These are phyloP conservation scores for Rhinolophus sinicus DNA, from an alignment of 2,113 vertebrate species.

Conservation along the genomic window DNA sequence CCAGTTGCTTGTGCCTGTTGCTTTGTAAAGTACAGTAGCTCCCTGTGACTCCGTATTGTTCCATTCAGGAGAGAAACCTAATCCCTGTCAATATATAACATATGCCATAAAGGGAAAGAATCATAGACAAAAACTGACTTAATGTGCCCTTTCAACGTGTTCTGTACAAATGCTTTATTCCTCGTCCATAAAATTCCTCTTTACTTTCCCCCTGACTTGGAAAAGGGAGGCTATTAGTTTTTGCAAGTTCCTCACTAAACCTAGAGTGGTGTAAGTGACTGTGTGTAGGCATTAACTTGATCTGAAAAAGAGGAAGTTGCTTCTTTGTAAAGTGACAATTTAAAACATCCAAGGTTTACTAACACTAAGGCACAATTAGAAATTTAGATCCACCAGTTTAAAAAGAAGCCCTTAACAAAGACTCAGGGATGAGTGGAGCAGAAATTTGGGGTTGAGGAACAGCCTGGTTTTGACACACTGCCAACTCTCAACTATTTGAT, in stretches of 20 bases:
- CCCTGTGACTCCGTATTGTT: slow-evolving; percentile 80
- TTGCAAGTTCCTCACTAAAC: slow-evolving; percentile 1
- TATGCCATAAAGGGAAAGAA: slow-evolving; percentile 76
- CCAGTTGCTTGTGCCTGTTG: slow-evolving; percentile 45
- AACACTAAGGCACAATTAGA: slow-evolving; percentile 34
- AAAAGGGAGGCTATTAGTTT: slow-evolving; percentile 44
- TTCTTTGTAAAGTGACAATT: slow-evolving; percentile 48
- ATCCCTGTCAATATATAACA: slow-evolving; percentile 82
- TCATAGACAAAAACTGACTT: slow-evolving; percentile 57
- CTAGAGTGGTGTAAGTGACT: neutral
- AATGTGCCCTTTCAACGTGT: slow-evolving; percentile 53
- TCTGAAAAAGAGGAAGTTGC: neutral
- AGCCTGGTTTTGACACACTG: slow-evolving; percentile 53
- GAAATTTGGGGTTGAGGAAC: slow-evolving; percentile 21
- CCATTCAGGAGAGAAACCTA: slow-evolving; percentile 82
- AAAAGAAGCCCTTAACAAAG: slow-evolving; percentile 51
- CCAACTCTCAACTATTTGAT: slow-evolving; percentile 51
- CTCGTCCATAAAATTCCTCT: slow-evolving; percentile 50
- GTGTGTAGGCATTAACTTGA: neutral
- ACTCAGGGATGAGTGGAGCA: neutral
- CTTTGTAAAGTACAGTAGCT: slow-evolving; percentile 79
- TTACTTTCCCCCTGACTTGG: slow-evolving; percentile 58
- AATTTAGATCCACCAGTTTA: slow-evolving; percentile 40
- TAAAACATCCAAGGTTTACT: neutral
- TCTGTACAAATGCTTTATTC: slow-evolving; percentile 37